These are phyloP conservation scores for Syngnathus typhle DNA, from an alignment of 2,113 vertebrate species.

Conservation along the genomic window DNA sequence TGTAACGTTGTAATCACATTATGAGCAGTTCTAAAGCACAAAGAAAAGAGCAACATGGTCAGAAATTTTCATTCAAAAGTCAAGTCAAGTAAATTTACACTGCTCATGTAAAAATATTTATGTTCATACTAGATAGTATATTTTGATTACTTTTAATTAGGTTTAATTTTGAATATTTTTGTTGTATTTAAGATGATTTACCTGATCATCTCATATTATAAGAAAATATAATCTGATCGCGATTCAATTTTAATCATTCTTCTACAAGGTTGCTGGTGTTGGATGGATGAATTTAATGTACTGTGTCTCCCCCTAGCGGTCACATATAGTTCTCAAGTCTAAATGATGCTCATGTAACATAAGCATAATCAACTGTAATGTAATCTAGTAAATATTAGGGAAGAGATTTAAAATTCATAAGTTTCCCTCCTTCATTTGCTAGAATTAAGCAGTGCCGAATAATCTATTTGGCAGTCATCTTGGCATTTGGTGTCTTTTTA, in stretches of 20 bases:
- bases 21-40: not conserved
- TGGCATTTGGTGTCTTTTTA: constrained; percentile 56
- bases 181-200: no score
- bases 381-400: not conserved
- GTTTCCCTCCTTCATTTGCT: constrained; percentile 5
- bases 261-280: not conserved
- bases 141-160: no score
- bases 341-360: not conserved
- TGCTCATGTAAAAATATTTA: no score
- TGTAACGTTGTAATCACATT: constrained; percentile 17
- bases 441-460: constrained; percentile 21
- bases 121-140: no score
- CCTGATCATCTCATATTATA: no score
- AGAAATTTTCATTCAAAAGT: no score
- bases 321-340: not conserved
- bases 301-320: constrained; percentile 69
- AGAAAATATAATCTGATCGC: no score
- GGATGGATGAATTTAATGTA: constrained; percentile 47
- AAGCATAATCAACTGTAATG: not conserved
- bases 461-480: constrained; percentile 32
- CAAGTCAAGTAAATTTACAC: no score
- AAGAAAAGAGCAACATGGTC: no score
- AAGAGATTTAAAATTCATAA: not conserved
- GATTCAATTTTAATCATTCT: not conserved
- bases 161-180: no score